phyloP scores from a whole-genome alignment of 2,888 invertebrate genomes.

The Drosophila stalkeri region DNA sequence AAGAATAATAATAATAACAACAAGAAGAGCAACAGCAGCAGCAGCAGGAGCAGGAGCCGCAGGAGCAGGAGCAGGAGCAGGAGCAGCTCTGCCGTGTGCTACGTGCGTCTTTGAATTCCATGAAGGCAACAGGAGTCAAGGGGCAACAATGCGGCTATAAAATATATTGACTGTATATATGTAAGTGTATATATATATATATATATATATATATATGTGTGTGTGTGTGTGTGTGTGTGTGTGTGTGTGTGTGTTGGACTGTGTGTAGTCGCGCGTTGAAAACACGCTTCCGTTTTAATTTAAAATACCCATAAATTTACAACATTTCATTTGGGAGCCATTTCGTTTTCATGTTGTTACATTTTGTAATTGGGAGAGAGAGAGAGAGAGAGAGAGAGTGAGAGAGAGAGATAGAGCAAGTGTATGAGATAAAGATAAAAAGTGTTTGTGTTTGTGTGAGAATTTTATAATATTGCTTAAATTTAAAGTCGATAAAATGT shows the following conservation, averaged over 20 bases:
- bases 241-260: constrained; percentile 30
- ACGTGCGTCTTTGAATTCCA: constrained; percentile 68
- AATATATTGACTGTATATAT: constrained; percentile 72
- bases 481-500: constrained; percentile 70
- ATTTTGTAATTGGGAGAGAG: constrained; percentile 75
- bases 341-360: constrained; percentile 77
- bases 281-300: constrained; percentile 85
- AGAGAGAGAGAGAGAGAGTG: constrained; percentile 12
- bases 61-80: no score
- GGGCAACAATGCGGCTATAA: constrained; percentile 65
- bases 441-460: constrained; percentile 26
- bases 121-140: constrained; percentile 15
- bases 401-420: constrained; percentile 15
- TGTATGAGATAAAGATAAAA: constrained; percentile 20
- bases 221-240: constrained; percentile 22
- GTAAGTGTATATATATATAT: no score
- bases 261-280: constrained; percentile 73
- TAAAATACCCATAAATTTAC: constrained; percentile 85
- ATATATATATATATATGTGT: constrained; percentile 23
- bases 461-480: constrained; percentile 63
- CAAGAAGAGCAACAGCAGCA: constrained; percentile 20
- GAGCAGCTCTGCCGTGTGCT: constrained; percentile 62
- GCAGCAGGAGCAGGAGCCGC: constrained; percentile 23
- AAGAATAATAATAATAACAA: constrained; percentile 30
- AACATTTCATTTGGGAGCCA: constrained; percentile 84